Base-by-base conservation (phyloP, 2,888 invertebrate species). In the Fragum sueziense region DNA sequence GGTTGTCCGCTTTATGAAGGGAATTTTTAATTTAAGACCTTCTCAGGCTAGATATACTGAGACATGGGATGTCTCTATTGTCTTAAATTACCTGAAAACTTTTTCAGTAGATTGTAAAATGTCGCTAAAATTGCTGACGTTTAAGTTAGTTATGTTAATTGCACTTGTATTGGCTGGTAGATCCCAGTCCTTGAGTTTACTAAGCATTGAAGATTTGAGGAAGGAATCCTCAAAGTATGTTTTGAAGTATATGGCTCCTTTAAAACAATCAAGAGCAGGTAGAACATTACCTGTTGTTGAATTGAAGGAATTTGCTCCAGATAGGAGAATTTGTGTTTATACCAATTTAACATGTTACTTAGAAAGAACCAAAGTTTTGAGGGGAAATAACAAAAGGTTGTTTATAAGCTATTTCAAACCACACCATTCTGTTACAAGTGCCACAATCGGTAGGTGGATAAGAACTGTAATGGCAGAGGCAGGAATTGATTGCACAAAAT, bases 361-460 rank as follows among this genome's bases (percentile, higher is more conserved):
- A 22, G 22, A 47, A 20, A 59, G 67, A 67, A 77, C 77, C 6
- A 22, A 52, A 57, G 4, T 9, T n/a, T 47, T 73, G 17, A 37
- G 57, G 29, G 51, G 31, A 22, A 17, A 25, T 54, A 14, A 27
- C 11, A 25, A n/a, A n/a, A 4, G 31, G 20, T 31, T 77, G 34
- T 77, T 77, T 73, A 67, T 77, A 22, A 73, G 77, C 37, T 67
- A 51, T 37, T 22, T 61, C 11, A 73, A 59, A 47, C 77, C 67
- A n/a, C 52, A 73, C 47, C 22, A 34, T 6, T 37, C 25, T 14
- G 68, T 77, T 20, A 52, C 77, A n/a, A 73, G n/a, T 17, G 25
- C n/a, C n/a, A 77, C 73, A 6, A 22, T 77, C 6, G 22, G 65
- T 14, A 52, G 77, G 31, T 77, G 77, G 77, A 22, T 77, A 29